These are phyloP conservation scores for Limenitis camilla DNA, from an alignment of 2,888 invertebrate species.

Conservation along the genomic window DNA sequence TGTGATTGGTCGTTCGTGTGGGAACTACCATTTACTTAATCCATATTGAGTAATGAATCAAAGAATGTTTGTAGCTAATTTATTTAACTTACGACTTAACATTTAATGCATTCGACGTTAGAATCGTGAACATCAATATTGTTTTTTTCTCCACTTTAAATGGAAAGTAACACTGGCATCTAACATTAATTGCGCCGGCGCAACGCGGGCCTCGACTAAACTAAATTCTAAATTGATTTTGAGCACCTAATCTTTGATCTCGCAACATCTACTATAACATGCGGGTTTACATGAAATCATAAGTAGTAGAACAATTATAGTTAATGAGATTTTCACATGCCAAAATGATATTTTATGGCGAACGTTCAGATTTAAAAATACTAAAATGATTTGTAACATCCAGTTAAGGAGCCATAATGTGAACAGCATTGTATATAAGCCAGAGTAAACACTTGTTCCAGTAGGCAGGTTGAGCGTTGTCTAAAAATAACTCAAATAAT, in stretches of 20 bases:
- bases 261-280: slow-evolving; percentile 52
- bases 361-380: not conserved
- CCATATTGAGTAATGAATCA: slow-evolving; percentile 20
- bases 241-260: slow-evolving; percentile 53
- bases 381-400: slow-evolving; percentile 17
- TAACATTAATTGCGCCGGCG: slow-evolving; percentile 58
- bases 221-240: slow-evolving; percentile 53
- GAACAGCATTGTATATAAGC: slow-evolving; percentile 63
- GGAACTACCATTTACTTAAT: slow-evolving; percentile 21
- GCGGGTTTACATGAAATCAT: slow-evolving; percentile 50
- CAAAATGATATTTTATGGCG: no score
- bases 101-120: slow-evolving; percentile 55
- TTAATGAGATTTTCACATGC: no score
- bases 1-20: slow-evolving; percentile 5
- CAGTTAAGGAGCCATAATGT: slow-evolving; percentile 46
- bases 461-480: slow-evolving; percentile 64
- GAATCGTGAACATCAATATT: slow-evolving; percentile 60
- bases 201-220: slow-evolving; percentile 46
- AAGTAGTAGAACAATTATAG: not conserved
- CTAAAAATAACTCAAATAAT: slow-evolving; percentile 72
- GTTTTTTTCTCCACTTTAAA: slow-evolving; percentile 41
- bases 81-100: slow-evolving; percentile 50
- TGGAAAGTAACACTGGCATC: slow-evolving; percentile 52
- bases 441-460: slow-evolving; percentile 63
- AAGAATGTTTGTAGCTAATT: slow-evolving; percentile 49